Evolutionary conservation across 2,888 invertebrate species (phyloP).

Genomic region (Ctena decussata): DNA sequence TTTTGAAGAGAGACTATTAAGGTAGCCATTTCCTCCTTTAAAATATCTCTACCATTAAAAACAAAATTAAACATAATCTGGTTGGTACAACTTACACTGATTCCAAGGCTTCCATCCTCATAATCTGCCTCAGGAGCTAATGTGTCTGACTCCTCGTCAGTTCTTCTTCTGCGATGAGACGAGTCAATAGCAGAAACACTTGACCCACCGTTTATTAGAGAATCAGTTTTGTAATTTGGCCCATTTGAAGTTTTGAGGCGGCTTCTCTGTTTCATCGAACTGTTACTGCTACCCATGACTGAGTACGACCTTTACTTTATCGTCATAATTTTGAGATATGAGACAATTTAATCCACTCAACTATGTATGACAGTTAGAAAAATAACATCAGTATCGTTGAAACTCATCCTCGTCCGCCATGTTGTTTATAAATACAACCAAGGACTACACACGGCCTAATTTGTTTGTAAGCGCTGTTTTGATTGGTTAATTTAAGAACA

Average conservation of each 20-base stretch:
- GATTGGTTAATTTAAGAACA: background rate
- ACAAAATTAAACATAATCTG: too few species aligned
- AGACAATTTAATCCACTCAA: background rate
- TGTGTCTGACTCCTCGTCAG: slow-evolving; percentile 61
- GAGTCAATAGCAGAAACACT: slow-evolving; percentile 52
- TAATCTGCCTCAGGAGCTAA: slow-evolving; percentile 68
- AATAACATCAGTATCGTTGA: background rate
- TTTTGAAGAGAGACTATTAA: too few species aligned
- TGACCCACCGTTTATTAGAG: slow-evolving; percentile 49
- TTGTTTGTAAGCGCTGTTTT: background rate
- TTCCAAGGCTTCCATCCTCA: slow-evolving; percentile 67
- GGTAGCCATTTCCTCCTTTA: too few species aligned
- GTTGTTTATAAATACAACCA: slow-evolving; percentile 66
- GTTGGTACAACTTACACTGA: slow-evolving; percentile 68
- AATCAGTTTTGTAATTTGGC: slow-evolving; percentile 27
- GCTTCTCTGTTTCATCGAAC: slow-evolving; percentile 21
- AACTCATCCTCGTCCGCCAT: slow-evolving; percentile 26
- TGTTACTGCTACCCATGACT: slow-evolving; percentile 51
- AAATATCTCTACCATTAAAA: too few species aligned
- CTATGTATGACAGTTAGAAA: background rate
- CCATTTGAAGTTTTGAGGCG: background rate
- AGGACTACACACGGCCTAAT: slow-evolving; percentile 30
- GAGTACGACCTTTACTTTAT: background rate
- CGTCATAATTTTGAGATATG: background rate
- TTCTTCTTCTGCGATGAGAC: slow-evolving; percentile 43